phyloP scores from a whole-genome alignment of 2,797 vertebrate species.

The Ceryle rudis region DNA sequence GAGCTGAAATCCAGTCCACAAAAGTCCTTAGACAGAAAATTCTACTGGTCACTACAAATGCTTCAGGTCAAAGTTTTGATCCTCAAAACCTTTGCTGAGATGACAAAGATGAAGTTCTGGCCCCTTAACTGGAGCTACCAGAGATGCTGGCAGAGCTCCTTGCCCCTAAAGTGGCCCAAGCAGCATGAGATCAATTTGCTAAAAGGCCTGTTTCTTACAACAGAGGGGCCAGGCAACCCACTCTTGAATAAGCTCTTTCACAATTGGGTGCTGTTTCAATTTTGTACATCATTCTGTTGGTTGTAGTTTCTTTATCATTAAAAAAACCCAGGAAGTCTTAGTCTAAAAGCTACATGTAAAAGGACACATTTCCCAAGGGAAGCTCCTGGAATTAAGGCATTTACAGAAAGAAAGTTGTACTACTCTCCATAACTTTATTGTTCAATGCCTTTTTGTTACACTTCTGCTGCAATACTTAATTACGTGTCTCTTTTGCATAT shows the following conservation, averaged over 20 bases:
- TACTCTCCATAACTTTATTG: neutral
- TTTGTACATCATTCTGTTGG: neutral
- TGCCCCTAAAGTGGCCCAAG: neutral
- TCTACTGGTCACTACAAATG: neutral
- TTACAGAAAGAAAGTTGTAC: neutral
- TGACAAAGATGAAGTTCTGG: neutral
- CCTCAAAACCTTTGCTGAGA: neutral
- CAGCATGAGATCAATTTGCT: neutral
- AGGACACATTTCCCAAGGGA: neutral
- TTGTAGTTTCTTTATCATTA: neutral
- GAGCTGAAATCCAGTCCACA: neutral
- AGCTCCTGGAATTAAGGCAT: neutral
- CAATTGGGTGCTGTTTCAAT: neutral
- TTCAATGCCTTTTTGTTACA: neutral
- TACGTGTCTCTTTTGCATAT: neutral
- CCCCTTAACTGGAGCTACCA: neutral
- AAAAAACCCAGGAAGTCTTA: neutral
- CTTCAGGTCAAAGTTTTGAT: neutral
- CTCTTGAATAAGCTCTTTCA: neutral
- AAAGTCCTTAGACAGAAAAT: neutral
- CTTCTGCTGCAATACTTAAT: neutral
- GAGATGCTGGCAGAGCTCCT: neutral
- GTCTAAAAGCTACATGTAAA: neutral
- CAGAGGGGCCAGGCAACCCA: fast-evolving
- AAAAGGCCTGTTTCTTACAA: neutral